phyloP scores from a whole-genome alignment of 2,888 invertebrate species.

The Athalia cordata region DNA sequence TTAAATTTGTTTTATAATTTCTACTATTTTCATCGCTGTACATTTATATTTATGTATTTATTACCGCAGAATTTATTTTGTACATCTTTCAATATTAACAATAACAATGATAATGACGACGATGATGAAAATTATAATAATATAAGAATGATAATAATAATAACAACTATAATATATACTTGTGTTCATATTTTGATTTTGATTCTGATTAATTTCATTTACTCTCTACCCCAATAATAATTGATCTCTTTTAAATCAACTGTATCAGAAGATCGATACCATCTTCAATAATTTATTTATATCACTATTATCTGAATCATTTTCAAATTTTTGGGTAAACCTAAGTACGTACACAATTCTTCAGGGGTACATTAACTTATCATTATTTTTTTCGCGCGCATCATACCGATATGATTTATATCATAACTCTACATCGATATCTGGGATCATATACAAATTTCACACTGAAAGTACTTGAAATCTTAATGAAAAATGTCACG shows the following conservation, averaged over 20 bases:
- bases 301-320: not conserved
- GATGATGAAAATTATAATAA: slow-evolving; percentile 1
- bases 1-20: not conserved
- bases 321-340: too few species aligned
- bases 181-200: slow-evolving; percentile 1
- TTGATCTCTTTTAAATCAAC: not conserved
- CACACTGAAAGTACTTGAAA: slow-evolving; percentile 1
- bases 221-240: slow-evolving; percentile 5
- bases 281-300: not conserved
- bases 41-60: not conserved
- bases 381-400: too few species aligned
- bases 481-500: too few species aligned
- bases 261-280: not conserved
- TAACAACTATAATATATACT: not conserved
- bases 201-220: slow-evolving; percentile 26
- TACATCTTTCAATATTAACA: slow-evolving; percentile 13
- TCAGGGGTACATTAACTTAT: too few species aligned
- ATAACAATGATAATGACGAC: not conserved
- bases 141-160: slow-evolving; percentile 18
- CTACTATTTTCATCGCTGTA: not conserved
- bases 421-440: slow-evolving; percentile 2
- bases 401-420: not conserved
- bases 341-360: too few species aligned
- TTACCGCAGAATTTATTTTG: slow-evolving; percentile 14
- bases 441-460: slow-evolving; percentile 2